phyloP scores from a whole-genome alignment of 2,888 invertebrate genomes.

The Sphinx pinastri region DNA sequence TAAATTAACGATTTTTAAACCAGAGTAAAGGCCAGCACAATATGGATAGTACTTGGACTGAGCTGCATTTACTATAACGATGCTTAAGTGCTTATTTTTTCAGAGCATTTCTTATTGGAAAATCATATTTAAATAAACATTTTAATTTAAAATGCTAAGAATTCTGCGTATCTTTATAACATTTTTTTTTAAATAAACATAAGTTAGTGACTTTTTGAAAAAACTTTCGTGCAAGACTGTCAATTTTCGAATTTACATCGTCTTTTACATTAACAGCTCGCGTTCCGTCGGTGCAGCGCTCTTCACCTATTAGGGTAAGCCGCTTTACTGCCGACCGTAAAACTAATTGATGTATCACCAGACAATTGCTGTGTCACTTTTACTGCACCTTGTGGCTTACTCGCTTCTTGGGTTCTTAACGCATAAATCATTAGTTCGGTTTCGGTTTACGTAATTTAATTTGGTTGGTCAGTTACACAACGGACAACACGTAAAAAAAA shows the following conservation, averaged over 20 bases:
- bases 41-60: no score
- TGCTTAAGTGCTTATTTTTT: no score
- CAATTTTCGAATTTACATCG: slow-evolving; percentile 44
- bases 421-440: slow-evolving; percentile 7
- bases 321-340: slow-evolving; percentile 61
- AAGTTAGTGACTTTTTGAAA: neutral
- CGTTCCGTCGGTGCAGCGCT: slow-evolving; percentile 34
- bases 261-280: slow-evolving; percentile 42
- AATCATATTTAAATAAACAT: no score
- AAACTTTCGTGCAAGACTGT: slow-evolving; percentile 34
- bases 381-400: slow-evolving; percentile 15
- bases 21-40: no score
- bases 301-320: slow-evolving; percentile 50
- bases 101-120: no score
- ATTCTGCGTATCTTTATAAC: no score
- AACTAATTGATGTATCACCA: slow-evolving; percentile 70
- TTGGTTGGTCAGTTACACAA: neutral
- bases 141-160: no score
- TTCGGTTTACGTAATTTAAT: neutral
- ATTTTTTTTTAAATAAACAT: no score
- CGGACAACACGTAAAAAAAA: no score
- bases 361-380: slow-evolving; percentile 52
- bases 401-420: neutral
- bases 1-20: no score
- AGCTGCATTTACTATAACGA: no score